These are phyloP conservation scores for Gallinago media DNA, from an alignment of 2,113 vertebrate species.

Conservation along the genomic window DNA sequence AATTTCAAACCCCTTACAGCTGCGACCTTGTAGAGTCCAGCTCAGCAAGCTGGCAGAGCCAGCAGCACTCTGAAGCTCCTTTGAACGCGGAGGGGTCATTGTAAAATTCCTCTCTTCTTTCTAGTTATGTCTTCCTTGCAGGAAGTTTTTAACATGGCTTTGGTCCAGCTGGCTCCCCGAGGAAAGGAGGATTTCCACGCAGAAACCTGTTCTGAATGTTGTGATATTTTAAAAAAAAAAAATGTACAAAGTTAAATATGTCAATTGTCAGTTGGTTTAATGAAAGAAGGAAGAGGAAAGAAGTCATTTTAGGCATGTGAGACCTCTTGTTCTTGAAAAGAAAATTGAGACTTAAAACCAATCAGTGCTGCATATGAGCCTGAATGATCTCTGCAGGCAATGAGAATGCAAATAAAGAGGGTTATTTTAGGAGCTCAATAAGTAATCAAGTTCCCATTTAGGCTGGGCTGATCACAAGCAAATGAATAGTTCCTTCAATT, in stretches of 20 bases:
- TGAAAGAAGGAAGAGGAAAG: neutral
- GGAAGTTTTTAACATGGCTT: constrained; percentile 18
- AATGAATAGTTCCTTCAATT: neutral
- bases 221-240: neutral
- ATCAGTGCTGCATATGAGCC: neutral
- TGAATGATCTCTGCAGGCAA: constrained; percentile 1
- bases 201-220: constrained; percentile 2
- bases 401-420: constrained; percentile 7
- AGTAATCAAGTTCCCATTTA: constrained; percentile 17
- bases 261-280: constrained; percentile 1
- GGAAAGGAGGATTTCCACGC: neutral
- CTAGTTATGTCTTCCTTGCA: constrained; percentile 11
- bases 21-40: neutral
- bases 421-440: constrained; percentile 31
- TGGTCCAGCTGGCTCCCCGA: constrained; percentile 5
- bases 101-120: neutral
- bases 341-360: constrained; percentile 12
- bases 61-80: neutral
- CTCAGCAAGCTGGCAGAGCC: neutral
- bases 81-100: neutral
- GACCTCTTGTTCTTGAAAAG: constrained; percentile 9
- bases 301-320: neutral
- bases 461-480: neutral
- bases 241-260: neutral
- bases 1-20: neutral